phyloP scores from a whole-genome alignment of 2,113 vertebrate species.

The Thryonomys swinderianus region DNA sequence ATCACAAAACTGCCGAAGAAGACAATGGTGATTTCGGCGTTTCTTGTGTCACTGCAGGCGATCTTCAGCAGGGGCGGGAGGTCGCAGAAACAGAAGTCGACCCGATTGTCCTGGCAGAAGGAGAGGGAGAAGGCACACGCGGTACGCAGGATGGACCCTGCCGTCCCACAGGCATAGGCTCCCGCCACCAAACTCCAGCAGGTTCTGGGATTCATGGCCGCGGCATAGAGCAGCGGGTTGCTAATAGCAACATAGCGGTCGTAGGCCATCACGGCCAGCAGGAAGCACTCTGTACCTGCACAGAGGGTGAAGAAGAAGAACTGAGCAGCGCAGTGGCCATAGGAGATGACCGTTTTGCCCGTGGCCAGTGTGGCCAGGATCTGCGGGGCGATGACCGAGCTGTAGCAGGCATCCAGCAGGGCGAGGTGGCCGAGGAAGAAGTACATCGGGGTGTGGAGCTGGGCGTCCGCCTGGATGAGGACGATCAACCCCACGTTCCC shows the following conservation, averaged over 20 bases:
- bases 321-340: conserved; percentile 7
- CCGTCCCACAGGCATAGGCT: conserved; percentile 43
- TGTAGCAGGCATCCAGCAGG: conserved; percentile 54
- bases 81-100: conserved; percentile 81
- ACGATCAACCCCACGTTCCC: conserved; percentile 71
- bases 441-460: conserved; percentile 61
- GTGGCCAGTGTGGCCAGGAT: conserved; percentile 52
- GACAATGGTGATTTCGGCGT: conserved; percentile 38
- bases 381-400: conserved; percentile 62
- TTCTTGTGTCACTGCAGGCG: conserved; percentile 66
- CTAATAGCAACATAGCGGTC: conserved; percentile 60
- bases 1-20: conserved; percentile 67
- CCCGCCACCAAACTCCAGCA: conserved; percentile 56
- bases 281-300: conserved; percentile 61
- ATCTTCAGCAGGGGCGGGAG: conserved; percentile 76
- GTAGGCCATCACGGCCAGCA: conserved; percentile 70
- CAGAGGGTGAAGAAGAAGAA: conserved; percentile 74
- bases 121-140: conserved; percentile 61
- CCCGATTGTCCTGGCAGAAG: conserved; percentile 72
- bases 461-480: conserved; percentile 52
- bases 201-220: conserved; percentile 39
- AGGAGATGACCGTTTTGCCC: neutral
- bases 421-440: conserved; percentile 74
- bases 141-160: conserved; percentile 57
- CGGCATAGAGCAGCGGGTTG: conserved; percentile 31